Base-by-base conservation (phyloP, 2,113 vertebrate genomes). In the Podiceps cristatus region DNA sequence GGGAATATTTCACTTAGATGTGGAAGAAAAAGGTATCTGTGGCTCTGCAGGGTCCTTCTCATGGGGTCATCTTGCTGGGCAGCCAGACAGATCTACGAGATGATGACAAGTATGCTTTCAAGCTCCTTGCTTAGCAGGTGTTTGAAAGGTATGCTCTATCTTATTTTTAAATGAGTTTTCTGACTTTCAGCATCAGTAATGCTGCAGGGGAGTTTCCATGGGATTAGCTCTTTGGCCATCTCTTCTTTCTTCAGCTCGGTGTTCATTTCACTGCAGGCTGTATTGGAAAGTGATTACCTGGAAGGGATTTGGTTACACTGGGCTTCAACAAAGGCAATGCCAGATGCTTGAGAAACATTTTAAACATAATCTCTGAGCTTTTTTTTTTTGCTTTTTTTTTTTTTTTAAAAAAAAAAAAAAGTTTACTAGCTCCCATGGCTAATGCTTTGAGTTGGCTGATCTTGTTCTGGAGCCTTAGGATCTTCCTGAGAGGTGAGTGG, bases 401-500 rank as follows among this genome's bases (percentile, higher is more conserved):
- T 37, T 37, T 37, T 37, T 37, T 8, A 37, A 37, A 37, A 37
- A 37, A 37, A 37, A 37, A 50, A 68, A 55, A 60, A 2, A 16
- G 33, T 77, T 78, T 56, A 6, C 4, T 4, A 4, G 13, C 9
- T 47, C 37, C 74, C n/a, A 97, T 98, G 97, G 96, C 96, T 82
- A 50, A 29, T 64, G n/a, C 33, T 72, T 77, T 63, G 75, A 29
- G 37, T 3, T 87, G 89, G 81, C n/a, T 97, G 62, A 3, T 79
- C 37, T 79, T 82, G 9, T 40, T 93, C 27, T 96, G 62, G 22
- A 91, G 86, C 86, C 47, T 96, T 27, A 56, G 15, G 64, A 83
- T 18, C 53, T 67, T 95, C 56, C 59, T 52, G 42, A 82, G 75
- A 87, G 96, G 97, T 97, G 90, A 90, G 96, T 59, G 31, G 52